Conservation (phyloP, 2,888 invertebrate genomes). For the Orthosia gothica region DNA sequence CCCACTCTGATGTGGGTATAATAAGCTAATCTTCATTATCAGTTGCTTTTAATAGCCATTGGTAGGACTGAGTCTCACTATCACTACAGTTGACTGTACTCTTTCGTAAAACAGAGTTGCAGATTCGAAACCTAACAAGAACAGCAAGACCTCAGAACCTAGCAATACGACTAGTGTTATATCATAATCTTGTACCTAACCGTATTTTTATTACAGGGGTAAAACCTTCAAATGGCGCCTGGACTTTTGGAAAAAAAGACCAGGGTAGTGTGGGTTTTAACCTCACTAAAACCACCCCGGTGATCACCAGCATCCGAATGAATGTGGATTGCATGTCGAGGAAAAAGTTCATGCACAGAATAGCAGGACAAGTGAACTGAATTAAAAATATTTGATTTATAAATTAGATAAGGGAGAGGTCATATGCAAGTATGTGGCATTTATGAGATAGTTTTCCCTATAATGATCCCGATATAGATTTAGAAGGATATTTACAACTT, state of each 20-base stretch:
- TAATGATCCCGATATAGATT: slow-evolving; percentile 19
- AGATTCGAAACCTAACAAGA: neutral
- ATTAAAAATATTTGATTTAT: too few species aligned
- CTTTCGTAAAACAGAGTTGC: neutral
- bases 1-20: slow-evolving; percentile 1
- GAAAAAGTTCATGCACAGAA: neutral
- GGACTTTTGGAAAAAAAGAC: too few species aligned
- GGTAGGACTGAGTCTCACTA: too few species aligned
- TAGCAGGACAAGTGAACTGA: neutral
- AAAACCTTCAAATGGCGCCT: too few species aligned
- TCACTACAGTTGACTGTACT: too few species aligned
- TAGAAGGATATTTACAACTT: slow-evolving; percentile 54
- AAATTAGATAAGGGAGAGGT: slow-evolving; percentile 15
- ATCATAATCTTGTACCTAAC: neutral
- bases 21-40: neutral
- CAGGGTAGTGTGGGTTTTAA: too few species aligned
- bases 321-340: neutral
- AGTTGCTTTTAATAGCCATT: neutral
- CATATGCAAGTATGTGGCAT: slow-evolving; percentile 4
- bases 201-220: too few species aligned
- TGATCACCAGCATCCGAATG: too few species aligned
- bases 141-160: too few species aligned
- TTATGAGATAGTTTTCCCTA: slow-evolving; percentile 32
- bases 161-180: neutral
- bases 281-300: too few species aligned